Conservation (phyloP, 2,888 invertebrate genomes). For the Graphium colonna region DNA sequence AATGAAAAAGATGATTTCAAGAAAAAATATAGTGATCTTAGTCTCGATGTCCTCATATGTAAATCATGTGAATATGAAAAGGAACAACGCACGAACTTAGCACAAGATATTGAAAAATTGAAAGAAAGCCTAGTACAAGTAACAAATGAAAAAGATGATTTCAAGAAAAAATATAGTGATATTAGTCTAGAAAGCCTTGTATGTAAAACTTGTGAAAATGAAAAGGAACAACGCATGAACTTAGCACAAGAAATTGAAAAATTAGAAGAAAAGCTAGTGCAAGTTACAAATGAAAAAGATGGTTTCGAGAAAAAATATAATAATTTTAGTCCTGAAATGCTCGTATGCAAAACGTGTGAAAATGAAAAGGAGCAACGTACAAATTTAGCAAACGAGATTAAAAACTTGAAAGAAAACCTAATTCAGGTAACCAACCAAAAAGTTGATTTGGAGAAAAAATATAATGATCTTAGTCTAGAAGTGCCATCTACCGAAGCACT, state of each 20-base stretch:
- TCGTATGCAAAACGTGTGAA: not conserved
- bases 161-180: slow-evolving; percentile 51
- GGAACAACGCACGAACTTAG: slow-evolving; percentile 33
- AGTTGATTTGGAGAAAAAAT: slow-evolving; percentile 47
- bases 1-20: slow-evolving; percentile 45
- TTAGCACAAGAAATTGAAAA: slow-evolving; percentile 37
- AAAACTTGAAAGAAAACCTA: slow-evolving; percentile 40
- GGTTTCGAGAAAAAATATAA: not conserved
- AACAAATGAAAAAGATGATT: slow-evolving; percentile 41
- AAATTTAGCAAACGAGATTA: slow-evolving; percentile 36
- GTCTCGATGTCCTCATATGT: slow-evolving; percentile 45
- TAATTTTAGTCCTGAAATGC: no score
- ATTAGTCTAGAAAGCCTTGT: slow-evolving; percentile 43
- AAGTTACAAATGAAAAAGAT: slow-evolving; percentile 41
- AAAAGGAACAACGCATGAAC: slow-evolving; percentile 32
- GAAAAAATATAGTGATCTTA: slow-evolving; percentile 47
- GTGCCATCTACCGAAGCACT: slow-evolving; percentile 46
- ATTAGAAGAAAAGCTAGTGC: slow-evolving; percentile 38
- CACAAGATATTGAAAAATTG: slow-evolving; percentile 39
- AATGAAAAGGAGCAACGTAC: slow-evolving; percentile 30
- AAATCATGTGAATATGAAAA: slow-evolving; percentile 32
- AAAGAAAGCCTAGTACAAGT: slow-evolving; percentile 38
- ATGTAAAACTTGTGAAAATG: not conserved
- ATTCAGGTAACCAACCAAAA: slow-evolving; percentile 41
- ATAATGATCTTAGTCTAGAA: slow-evolving; percentile 48